Conservation (phyloP, 2,113 vertebrate genomes). For the Otis tarda region DNA sequence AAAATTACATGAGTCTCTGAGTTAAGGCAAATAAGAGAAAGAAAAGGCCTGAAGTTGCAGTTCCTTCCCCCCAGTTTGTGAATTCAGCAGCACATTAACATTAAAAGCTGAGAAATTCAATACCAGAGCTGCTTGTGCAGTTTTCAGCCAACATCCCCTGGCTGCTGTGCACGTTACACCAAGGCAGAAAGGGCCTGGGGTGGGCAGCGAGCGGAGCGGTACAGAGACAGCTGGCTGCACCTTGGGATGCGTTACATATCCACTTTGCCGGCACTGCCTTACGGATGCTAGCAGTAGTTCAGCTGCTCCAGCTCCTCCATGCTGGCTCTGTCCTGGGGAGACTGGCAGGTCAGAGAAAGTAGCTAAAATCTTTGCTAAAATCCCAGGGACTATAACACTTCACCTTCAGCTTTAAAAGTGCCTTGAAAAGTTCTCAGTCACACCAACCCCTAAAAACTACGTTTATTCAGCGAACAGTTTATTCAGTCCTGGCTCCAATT, state of each 20-base stretch:
- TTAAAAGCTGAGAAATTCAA: neutral
- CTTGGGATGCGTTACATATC: neutral
- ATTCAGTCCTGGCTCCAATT: neutral
- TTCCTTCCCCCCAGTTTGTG: neutral
- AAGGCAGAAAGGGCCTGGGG: neutral
- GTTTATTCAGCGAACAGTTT: neutral
- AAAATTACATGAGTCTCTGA: neutral
- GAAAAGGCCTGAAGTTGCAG: neutral
- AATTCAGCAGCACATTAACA: neutral
- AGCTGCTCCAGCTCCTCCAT: neutral
- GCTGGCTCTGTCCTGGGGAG: neutral
- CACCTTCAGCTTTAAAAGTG: neutral
- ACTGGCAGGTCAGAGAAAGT: neutral
- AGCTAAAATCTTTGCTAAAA: neutral
- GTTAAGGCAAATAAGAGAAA: neutral
- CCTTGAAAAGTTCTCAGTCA: neutral
- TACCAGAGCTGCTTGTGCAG: neutral
- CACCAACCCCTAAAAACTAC: neutral
- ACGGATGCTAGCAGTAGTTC: neutral
- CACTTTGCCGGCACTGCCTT: rapidly evolving
- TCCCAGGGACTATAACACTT: neutral
- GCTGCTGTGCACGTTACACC: neutral
- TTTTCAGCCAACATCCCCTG: neutral
- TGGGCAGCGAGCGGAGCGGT: neutral
- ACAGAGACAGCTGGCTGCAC: rapidly evolving